Percentiles rank a stretch among this genome's conserved stretches.
Conservation (phyloP, 2,113 vertebrate genomes). For the Ardeotis arabs region DNA sequence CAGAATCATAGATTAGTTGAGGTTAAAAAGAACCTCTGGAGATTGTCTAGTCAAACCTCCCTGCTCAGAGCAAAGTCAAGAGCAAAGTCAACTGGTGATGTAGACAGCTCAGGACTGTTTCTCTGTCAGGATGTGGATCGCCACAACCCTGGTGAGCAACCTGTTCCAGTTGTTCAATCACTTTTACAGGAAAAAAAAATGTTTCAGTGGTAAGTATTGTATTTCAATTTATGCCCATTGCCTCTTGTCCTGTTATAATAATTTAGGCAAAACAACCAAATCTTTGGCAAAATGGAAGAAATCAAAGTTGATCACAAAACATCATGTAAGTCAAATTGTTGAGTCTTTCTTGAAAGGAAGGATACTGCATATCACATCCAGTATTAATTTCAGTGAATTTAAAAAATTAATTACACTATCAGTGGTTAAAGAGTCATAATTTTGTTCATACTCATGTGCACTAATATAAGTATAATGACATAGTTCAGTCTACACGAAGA, state of each 20-base stretch:
- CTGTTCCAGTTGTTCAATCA: neutral
- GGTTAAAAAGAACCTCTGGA: neutral
- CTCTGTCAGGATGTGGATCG: neutral
- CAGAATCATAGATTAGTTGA: neutral
- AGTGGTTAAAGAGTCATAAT: neutral
- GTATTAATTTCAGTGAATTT: neutral
- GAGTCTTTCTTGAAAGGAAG: neutral
- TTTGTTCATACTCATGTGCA: neutral
- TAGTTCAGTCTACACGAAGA: neutral
- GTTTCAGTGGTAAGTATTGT: neutral
- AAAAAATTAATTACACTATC: neutral
- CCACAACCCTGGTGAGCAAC: neutral
- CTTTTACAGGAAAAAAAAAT: neutral
- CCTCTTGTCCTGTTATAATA: neutral
- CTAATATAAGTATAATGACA: neutral
- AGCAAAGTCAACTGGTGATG: neutral
- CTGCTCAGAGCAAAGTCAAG: neutral
- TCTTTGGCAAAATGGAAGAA: neutral
- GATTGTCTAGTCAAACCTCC: neutral
- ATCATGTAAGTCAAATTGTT: neutral
- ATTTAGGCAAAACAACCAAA: neutral
- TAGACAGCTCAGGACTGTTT: neutral
- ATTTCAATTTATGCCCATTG: neutral
- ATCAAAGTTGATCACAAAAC: neutral
- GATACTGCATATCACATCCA: neutral